phyloP scores from a whole-genome alignment of 2,888 invertebrate genomes.

The Callyntrura guangdongensis region DNA sequence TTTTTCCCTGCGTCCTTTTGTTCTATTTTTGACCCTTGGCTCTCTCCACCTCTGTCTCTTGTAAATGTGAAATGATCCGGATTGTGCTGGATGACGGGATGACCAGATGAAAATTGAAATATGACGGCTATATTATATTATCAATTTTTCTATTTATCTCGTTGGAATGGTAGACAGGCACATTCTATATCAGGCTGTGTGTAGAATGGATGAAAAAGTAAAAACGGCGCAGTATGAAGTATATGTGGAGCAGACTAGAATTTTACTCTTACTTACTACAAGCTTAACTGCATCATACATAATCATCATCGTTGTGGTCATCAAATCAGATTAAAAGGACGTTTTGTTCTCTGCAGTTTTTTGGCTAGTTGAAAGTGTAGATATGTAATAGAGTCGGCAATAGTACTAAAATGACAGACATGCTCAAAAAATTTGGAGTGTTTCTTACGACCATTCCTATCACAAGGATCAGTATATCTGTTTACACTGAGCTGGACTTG shows the following conservation, averaged over 20 bases:
- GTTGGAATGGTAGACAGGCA: no score
- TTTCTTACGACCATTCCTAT: no score
- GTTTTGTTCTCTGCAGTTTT: slow-evolving; percentile 1
- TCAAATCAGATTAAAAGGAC: slow-evolving; percentile 21
- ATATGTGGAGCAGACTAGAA: no score
- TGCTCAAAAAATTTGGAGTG: not conserved
- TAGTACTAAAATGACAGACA: not conserved
- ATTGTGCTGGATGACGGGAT: not conserved
- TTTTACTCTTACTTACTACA: no score
- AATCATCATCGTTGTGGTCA: not conserved
- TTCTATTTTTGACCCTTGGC: slow-evolving; percentile 84
- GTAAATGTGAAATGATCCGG: slow-evolving; percentile 72
- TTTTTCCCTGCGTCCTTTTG: no score
- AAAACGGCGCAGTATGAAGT: no score
- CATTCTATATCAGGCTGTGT: no score
- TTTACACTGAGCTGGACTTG: not conserved
- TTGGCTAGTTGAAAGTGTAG: not conserved
- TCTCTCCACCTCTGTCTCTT: not conserved
- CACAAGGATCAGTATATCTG: not conserved
- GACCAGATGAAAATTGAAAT: slow-evolving; percentile 84
- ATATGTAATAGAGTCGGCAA: not conserved
- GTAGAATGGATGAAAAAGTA: no score
- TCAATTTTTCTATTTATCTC: slow-evolving; percentile 14
- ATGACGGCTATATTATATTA: slow-evolving; percentile 70
- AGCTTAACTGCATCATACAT: slow-evolving; percentile 39